Percentiles rank a stretch among this genome's conserved stretches.
Conservation (phyloP, 2,113 vertebrate species). For the Telmatochromis sp. region DNA sequence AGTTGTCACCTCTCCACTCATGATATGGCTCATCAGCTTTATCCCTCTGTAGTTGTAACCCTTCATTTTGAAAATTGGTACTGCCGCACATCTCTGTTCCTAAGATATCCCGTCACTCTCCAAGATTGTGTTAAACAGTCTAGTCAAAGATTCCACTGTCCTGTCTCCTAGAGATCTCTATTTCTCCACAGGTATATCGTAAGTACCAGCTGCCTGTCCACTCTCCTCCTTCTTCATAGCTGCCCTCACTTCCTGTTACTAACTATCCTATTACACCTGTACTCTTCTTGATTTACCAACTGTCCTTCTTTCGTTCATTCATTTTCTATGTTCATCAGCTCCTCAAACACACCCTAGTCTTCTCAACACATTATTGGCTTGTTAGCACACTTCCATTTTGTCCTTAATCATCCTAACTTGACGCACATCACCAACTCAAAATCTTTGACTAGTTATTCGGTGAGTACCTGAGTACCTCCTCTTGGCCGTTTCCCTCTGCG, state of each 20-base stretch:
- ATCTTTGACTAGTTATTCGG: not conserved
- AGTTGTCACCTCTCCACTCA: not conserved
- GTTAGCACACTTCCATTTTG: not conserved
- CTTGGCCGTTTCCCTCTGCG: not conserved
- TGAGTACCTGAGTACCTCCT: not conserved
- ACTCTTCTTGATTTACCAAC: not conserved
- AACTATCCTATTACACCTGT: not conserved
- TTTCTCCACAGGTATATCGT: not conserved
- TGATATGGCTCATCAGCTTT: not conserved
- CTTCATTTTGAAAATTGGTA: not conserved
- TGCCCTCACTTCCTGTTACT: not conserved
- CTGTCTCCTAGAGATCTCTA: not conserved
- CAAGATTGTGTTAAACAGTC: not conserved
- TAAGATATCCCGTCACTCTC: not conserved
- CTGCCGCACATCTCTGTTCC: not conserved
- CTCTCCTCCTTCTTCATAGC: not conserved
- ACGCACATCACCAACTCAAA: not conserved
- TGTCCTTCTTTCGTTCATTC: not conserved
- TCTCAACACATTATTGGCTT: not conserved
- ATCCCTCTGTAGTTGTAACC: not conserved
- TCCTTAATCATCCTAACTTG: not conserved
- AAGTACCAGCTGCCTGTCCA: not conserved
- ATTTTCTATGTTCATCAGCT: not conserved
- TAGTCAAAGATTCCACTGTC: not conserved
- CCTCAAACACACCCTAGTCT: not conserved